A percentile compares a stretch with the other conserved stretches of the same genome.
Evolutionary conservation across 2,113 vertebrate genomes (phyloP).

Genomic region (Lampris megalopsis): DNA sequence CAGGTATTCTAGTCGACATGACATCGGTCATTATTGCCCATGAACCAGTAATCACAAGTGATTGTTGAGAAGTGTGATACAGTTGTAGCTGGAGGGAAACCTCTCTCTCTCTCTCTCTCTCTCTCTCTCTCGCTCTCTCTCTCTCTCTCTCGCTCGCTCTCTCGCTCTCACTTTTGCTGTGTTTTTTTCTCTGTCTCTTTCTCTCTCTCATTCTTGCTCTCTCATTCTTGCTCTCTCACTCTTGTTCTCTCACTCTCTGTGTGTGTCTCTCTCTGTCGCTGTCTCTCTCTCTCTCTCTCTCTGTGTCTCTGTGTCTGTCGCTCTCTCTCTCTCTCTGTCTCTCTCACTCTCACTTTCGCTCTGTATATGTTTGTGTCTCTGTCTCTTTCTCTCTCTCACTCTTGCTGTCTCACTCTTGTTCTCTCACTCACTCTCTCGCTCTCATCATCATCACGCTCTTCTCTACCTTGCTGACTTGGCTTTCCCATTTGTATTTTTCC

Average conservation of each 20-base stretch:
- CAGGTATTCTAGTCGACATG: too few species aligned
- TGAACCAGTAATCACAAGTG: too few species aligned
- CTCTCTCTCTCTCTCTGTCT: neutral
- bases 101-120: too few species aligned
- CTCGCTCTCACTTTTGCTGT: neutral
- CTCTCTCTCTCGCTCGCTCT: neutral
- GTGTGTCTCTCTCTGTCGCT: neutral
- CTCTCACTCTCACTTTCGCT: neutral
- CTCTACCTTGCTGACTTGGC: too few species aligned
- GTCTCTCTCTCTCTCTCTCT: neutral
- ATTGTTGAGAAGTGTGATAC: too few species aligned
- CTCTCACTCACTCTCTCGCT: neutral
- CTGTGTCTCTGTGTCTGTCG: neutral
- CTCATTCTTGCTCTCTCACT: neutral
- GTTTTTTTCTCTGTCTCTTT: neutral
- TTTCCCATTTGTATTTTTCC: too few species aligned
- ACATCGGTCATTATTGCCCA: too few species aligned
- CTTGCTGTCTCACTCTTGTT: neutral
- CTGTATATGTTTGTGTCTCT: too few species aligned
- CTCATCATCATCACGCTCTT: too few species aligned
- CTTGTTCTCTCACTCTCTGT: neutral
- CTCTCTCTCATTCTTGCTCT: neutral
- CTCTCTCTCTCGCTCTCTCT: conserved; percentile 3
- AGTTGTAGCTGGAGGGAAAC: too few species aligned
- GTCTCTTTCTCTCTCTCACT: too few species aligned